phyloP scores from a whole-genome alignment of 2,888 invertebrate genomes.

The Protophormia terraenovae region DNA sequence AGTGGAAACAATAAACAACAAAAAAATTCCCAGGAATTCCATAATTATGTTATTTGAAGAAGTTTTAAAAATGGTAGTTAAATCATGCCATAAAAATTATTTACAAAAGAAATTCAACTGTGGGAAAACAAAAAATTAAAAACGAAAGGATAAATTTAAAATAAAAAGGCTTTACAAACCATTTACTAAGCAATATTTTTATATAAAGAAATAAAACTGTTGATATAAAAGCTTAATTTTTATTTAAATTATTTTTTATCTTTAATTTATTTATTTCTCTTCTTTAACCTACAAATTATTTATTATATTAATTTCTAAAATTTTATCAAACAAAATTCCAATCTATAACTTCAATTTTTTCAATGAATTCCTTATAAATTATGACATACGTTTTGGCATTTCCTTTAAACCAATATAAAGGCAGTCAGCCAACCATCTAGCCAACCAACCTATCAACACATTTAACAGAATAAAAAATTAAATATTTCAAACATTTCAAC shows the following conservation, averaged over 20 bases:
- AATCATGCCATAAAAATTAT: slow-evolving; percentile 2
- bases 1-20: slow-evolving; percentile 22
- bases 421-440: too few species aligned
- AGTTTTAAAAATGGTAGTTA: not conserved
- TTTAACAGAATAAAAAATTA: not conserved
- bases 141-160: too few species aligned
- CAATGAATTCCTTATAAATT: not conserved
- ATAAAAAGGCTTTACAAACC: too few species aligned
- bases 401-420: not conserved
- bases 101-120: not conserved
- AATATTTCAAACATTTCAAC: slow-evolving; percentile 32
- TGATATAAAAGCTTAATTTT: too few species aligned
- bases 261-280: too few species aligned
- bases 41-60: slow-evolving; percentile 22
- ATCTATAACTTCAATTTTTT: not conserved
- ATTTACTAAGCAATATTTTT: too few species aligned
- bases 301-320: too few species aligned
- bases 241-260: too few species aligned
- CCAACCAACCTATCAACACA: slow-evolving; percentile 39
- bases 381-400: not conserved
- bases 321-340: too few species aligned
- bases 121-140: too few species aligned
- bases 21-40: slow-evolving; percentile 47
- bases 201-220: too few species aligned
- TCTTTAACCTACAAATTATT: too few species aligned